Evolutionary conservation across 2,888 invertebrate species (phyloP), one percentile per base, ranked within the genome.

Genomic region (Drosophila acutilabella): DNA sequence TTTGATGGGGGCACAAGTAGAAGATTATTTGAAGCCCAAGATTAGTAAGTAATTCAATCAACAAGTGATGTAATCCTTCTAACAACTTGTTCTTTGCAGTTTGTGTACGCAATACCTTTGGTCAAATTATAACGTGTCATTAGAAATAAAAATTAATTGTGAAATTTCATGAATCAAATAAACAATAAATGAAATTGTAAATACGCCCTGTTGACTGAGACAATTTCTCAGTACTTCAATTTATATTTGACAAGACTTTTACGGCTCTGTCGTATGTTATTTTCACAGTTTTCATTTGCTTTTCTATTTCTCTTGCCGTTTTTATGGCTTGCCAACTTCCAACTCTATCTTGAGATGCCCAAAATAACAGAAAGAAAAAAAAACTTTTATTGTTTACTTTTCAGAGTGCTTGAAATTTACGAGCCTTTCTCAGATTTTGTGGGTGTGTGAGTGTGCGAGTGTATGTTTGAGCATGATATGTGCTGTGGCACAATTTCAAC

Each of bases 371-470:
- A 8, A 30, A 30, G 26, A 26, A 64, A 69, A 69, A 65, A 66
- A 45, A 57, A 58, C 64, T 85, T 87, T 85, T 84, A 84, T 80
- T 85, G 80, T 80, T 78, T 80, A 74, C 73, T 81, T 81, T 79
- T 73, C 68, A 77, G 71, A 69, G 78, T 71, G 68, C 71, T 74
- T 59, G 30, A 73, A 76, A 80, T 86, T 83, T 83, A 85, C 80
- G 80, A 78, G 69, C 38, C 47, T 42, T 56, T 11, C 1, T 14
- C 18, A 16, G 48, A 36, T 20, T 38, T 41, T 44, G 33, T 42
- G 45, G 44, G 20, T 56, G 40, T 58, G 41, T 48, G 48, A 53
- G 36, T 56, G 26, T 58, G 41, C 44, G 44, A 53, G 36, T 72
- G 58, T 58, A 16, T 54, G 30, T 30, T 30, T 30, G 30, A 8